These are phyloP conservation scores for Etia nguti DNA, from an alignment of 2,113 vertebrate genomes.

Conservation along the genomic window DNA sequence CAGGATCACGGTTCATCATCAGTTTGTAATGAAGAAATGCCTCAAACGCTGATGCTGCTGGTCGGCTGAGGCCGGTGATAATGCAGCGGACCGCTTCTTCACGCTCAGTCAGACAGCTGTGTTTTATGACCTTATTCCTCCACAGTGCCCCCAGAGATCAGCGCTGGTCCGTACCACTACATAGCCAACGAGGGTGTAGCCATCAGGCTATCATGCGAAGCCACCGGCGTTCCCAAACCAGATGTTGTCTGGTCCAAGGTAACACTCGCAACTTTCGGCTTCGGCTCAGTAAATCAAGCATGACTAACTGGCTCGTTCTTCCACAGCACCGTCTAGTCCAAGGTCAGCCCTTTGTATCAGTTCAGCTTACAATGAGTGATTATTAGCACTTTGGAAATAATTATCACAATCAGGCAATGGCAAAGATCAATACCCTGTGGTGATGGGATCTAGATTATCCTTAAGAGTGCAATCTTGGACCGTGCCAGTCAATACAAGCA, in stretches of 20 bases:
- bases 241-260: constrained; percentile 87
- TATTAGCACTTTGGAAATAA: not conserved
- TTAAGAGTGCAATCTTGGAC: not conserved
- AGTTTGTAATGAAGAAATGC: constrained; percentile 64
- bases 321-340: not conserved
- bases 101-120: constrained; percentile 53
- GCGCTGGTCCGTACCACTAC: constrained; percentile 72
- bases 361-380: not conserved
- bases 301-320: constrained; percentile 14
- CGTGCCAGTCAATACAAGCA: not conserved
- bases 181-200: constrained; percentile 77
- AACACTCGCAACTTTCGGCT: constrained; percentile 4
- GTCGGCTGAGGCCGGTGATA: constrained; percentile 14
- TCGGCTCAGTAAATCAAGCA: not conserved
- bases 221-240: constrained; percentile 78
- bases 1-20: constrained; percentile 56
- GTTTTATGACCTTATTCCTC: constrained; percentile 56
- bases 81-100: constrained; percentile 10
- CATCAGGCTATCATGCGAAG: constrained; percentile 75
- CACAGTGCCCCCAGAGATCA: constrained; percentile 86
- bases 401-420: not conserved
- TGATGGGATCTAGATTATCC: not conserved
- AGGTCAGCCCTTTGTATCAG: not conserved
- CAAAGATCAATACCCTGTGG: not conserved
- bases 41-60: constrained; percentile 2